A percentile compares a stretch with the other conserved stretches of the same genome.
Evolutionary conservation across 1,140 invertebrate genomes (phyloP).

Genomic region (Camponotus floridanus): DNA sequence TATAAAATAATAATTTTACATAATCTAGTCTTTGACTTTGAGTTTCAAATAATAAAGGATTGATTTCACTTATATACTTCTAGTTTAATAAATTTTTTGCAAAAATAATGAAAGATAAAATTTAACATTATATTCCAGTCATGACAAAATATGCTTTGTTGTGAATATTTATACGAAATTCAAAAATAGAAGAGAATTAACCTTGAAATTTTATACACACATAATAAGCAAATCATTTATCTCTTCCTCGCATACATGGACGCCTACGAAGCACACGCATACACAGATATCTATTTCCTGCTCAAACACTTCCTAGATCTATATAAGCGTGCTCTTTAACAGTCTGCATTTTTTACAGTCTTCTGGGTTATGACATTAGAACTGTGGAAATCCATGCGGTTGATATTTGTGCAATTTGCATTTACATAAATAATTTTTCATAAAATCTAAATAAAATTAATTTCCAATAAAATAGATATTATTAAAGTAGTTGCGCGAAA

Average conservation of each 20-base stretch:
- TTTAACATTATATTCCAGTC: neutral
- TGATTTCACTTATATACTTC: neutral
- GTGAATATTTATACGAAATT: slow-evolving; percentile 24
- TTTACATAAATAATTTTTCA: slow-evolving; percentile 9
- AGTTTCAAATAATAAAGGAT: neutral
- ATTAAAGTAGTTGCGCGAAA: neutral
- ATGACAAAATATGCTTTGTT: slow-evolving; percentile 10
- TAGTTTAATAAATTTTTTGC: neutral
- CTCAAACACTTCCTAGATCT: neutral
- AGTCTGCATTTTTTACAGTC: neutral
- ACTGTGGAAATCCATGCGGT: neutral
- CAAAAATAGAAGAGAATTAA: neutral
- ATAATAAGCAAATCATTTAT: slow-evolving; percentile 6
- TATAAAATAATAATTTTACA: neutral
- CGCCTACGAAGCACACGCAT: neutral
- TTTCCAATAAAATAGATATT: neutral
- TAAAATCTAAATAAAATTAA: neutral
- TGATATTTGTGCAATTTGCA: neutral
- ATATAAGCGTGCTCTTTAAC: neutral
- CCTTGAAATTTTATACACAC: neutral
- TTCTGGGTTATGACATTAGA: neutral
- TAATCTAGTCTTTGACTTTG: neutral
- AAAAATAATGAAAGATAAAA: neutral
- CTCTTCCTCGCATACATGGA: neutral
- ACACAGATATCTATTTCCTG: neutral